Base-by-base conservation (phyloP, 2,797 vertebrate genomes). In the Sphenopsis melanotis region DNA sequence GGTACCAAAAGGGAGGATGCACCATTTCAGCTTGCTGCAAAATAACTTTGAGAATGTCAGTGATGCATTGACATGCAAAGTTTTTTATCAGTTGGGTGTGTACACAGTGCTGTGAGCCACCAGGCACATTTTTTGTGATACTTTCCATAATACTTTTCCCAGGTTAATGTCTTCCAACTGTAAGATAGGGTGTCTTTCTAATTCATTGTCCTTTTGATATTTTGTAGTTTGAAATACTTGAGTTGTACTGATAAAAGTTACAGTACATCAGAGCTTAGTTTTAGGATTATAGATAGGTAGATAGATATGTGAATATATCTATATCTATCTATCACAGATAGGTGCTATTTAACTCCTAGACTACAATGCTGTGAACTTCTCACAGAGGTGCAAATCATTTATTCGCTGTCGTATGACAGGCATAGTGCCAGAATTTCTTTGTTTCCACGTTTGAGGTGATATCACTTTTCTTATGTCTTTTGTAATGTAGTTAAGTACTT, bases 371-470 rank as follows among this genome's bases (percentile, higher is more conserved):
- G 94, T 79, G 91, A 86, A 84, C 87, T 94, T 96, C 74, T 84
- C 89, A 96, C 95, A 94, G 81, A 95, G 92, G 91, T 96, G 95
- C 97, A 75, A 87, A 90, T 95, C 94, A 89, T 94, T 90, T 85
- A 60, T 76, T 90, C 5, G 19, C 94, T 96, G 95, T 97, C 95
- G 0, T 95, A 83, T 85, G 95, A 96, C 95, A 96, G 93, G 91
- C 80, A 89, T 91, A 96, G 97, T 98, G 97, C 96, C 97, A 96
- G 96, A 96, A 91, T 95, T 95, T 97, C 95, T 97, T 95, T 95
- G 69, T 97, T 97, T 97, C 97, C 97, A 91, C 61, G 0, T 97
- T 96, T 94, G 90, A 97, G 94, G 76, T 78, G 60, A 95, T 96
- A 96, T 4, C 92, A 83, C 88, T 96, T 97, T 96, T 95, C 94